Conservation (phyloP, 2,888 invertebrate species). For the Bombylius discolor region DNA sequence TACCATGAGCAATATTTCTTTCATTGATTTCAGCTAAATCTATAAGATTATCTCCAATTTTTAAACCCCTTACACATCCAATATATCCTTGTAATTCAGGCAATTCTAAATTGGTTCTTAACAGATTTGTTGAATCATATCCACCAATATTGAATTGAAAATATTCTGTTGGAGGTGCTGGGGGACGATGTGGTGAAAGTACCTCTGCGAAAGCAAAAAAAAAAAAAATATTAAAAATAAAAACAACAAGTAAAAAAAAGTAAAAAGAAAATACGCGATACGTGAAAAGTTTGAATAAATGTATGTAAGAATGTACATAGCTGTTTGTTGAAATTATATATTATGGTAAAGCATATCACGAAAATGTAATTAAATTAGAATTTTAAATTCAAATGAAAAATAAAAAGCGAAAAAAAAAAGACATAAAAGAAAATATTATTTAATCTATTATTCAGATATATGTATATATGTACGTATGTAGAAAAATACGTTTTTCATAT, state of each 20-base stretch:
- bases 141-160: slow-evolving; percentile 82
- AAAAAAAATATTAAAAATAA: slow-evolving; percentile 15
- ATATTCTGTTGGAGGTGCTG: slow-evolving; percentile 78
- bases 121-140: slow-evolving; percentile 60
- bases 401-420: too few relatives aligned
- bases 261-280: not conserved
- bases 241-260: not conserved
- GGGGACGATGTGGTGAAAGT: slow-evolving; percentile 74
- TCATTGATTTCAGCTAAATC: slow-evolving; percentile 60
- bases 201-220: slow-evolving; percentile 48
- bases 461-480: not conserved
- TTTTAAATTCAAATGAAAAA: too few relatives aligned
- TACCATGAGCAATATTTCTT: slow-evolving; percentile 56
- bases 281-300: too few relatives aligned
- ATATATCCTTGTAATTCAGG: slow-evolving; percentile 58
- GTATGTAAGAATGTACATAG: too few relatives aligned
- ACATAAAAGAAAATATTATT: too few relatives aligned
- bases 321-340: too few relatives aligned
- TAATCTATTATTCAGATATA: not conserved
- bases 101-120: slow-evolving; percentile 43
- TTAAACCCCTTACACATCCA: slow-evolving; percentile 75
- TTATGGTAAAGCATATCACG: too few relatives aligned
- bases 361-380: too few relatives aligned
- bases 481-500: too few relatives aligned
- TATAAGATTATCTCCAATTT: slow-evolving; percentile 69